These are phyloP conservation scores for Ormia ochracea DNA, from an alignment of 2,888 invertebrate genomes.

Conservation along the genomic window DNA sequence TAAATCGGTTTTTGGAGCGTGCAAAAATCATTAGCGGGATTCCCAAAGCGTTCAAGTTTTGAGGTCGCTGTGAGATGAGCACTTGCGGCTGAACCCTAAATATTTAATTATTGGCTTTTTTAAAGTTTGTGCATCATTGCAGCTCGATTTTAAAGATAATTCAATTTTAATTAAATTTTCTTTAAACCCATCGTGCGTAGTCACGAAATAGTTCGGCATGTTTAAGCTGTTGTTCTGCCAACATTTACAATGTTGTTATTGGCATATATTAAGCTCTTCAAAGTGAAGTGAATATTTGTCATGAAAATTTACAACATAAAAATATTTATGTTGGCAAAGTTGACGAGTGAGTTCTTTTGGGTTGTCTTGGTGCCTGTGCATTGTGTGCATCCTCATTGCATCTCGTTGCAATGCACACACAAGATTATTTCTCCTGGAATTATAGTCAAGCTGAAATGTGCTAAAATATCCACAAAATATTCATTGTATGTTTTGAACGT, in stretches of 20 bases:
- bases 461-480: constrained; percentile 39
- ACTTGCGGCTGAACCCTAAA: too few relatives aligned
- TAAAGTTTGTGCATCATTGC: too few relatives aligned
- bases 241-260: constrained; percentile 59
- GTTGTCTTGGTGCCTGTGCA: not conserved
- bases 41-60: too few relatives aligned
- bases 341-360: constrained; percentile 37
- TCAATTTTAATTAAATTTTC: not conserved
- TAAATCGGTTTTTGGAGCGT: too few relatives aligned
- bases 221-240: constrained; percentile 50
- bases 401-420: not conserved
- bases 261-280: constrained; percentile 61
- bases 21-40: too few relatives aligned
- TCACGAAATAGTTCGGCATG: constrained; percentile 24
- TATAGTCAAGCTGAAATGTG: constrained; percentile 8
- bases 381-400: constrained; percentile 12
- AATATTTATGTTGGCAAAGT: constrained; percentile 55
- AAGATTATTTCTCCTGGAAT: not conserved
- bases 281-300: constrained; percentile 62
- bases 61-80: too few relatives aligned
- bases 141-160: too few relatives aligned
- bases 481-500: constrained; percentile 17
- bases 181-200: constrained; percentile 29
- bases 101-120: too few relatives aligned
- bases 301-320: constrained; percentile 60